Conservation (phyloP, 2,113 vertebrate species). For the Caranx ignobilis region DNA sequence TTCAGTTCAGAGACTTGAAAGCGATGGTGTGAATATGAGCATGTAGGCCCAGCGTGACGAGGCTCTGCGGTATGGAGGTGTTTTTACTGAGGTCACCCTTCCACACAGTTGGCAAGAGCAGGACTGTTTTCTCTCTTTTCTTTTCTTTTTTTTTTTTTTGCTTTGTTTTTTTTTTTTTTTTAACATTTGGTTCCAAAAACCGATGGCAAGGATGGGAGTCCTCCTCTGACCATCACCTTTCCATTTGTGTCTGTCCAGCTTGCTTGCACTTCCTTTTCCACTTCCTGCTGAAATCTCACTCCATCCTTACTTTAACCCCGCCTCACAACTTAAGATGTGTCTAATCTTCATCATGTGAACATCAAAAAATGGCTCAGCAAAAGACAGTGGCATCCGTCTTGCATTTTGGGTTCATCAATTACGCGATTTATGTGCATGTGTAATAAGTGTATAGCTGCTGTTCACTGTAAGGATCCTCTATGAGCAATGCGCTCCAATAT, state of each 20-base stretch:
- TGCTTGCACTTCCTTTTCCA: constrained; percentile 27
- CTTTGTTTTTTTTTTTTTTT: constrained; percentile 37
- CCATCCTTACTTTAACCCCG: constrained; percentile 27
- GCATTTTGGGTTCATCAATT: constrained; percentile 53
- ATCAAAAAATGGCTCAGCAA: constrained; percentile 73
- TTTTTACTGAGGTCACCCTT: constrained; percentile 57
- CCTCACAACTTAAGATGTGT: constrained; percentile 41
- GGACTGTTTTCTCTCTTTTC: constrained; percentile 1
- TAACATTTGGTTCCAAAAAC: constrained; percentile 57
- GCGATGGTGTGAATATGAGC: constrained; percentile 47
- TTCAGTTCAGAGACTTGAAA: constrained; percentile 63
- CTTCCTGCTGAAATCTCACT: constrained; percentile 36
- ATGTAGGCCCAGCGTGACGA: constrained; percentile 51
- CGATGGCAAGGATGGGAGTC: constrained; percentile 12
- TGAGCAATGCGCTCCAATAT: constrained; percentile 64
- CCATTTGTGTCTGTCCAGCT: constrained; percentile 25
- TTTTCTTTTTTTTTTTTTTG: neutral
- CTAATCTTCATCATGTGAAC: constrained; percentile 55
- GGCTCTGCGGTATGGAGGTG: constrained; percentile 62
- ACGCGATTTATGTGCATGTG: constrained; percentile 46
- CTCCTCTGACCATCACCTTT: constrained; percentile 40
- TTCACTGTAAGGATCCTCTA: constrained; percentile 53
- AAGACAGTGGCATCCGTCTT: constrained; percentile 72
- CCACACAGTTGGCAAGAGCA: constrained; percentile 62
- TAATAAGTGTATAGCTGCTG: constrained; percentile 54